Evolutionary conservation across 2,888 invertebrate species (phyloP).

Genomic region (Eristalis pertinax): DNA sequence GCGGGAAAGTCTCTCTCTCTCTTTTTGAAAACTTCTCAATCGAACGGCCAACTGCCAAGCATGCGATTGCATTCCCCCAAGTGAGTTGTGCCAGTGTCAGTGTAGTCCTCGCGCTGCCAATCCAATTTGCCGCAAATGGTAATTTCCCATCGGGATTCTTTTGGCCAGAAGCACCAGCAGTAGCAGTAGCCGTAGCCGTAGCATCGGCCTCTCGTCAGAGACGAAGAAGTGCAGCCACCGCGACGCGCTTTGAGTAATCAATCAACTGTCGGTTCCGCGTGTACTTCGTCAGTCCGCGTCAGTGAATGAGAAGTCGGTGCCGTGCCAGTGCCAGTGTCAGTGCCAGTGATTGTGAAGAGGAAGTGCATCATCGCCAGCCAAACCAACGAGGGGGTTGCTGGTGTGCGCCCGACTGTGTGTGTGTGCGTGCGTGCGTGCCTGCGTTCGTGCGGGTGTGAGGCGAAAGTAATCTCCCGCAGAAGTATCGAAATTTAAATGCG

Average conservation of each 20-base stretch:
- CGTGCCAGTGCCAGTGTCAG: slow-evolving; percentile 13
- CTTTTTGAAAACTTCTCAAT: background rate
- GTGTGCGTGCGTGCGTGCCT: background rate
- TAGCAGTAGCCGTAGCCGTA: slow-evolving; percentile 1
- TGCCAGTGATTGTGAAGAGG: slow-evolving; percentile 40
- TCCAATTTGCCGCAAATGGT: slow-evolving; percentile 65
- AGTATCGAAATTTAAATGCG: slow-evolving; percentile 29
- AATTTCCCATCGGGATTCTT: slow-evolving; percentile 60
- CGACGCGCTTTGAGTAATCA: slow-evolving; percentile 69
- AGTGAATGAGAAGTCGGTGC: slow-evolving; percentile 33
- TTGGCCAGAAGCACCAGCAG: slow-evolving; percentile 27
- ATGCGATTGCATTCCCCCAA: slow-evolving; percentile 20
- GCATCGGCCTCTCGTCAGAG: background rate
- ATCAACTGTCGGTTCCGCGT: slow-evolving; percentile 66
- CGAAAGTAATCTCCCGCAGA: slow-evolving; percentile 34
- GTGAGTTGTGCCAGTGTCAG: slow-evolving; percentile 30
- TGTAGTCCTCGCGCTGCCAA: slow-evolving; percentile 41
- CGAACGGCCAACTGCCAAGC: background rate
- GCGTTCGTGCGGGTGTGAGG: background rate
- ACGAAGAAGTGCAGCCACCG: slow-evolving; percentile 60
- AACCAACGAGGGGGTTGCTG: background rate
- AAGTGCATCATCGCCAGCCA: slow-evolving; percentile 38
- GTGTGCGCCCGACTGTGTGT: background rate
- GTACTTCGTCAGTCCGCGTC: slow-evolving; percentile 52
- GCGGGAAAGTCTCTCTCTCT: background rate